Evolutionary conservation across 2,888 invertebrate species (phyloP).

Genomic region (Sesamia inferens): DNA sequence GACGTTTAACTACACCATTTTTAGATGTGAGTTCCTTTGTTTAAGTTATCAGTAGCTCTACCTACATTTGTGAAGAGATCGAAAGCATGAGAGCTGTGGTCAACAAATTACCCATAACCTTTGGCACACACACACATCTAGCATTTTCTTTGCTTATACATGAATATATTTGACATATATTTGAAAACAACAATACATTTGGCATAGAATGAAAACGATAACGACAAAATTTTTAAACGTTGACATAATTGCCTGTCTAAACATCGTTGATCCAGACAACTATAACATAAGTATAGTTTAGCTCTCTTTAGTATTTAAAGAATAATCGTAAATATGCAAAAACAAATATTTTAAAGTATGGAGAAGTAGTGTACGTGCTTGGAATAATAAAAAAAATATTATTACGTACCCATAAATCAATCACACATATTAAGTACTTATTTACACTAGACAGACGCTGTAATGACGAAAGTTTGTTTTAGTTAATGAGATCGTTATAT

Average conservation of each 20-base stretch:
- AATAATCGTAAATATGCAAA: background rate
- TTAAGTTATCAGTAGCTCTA: background rate
- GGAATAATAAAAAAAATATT: background rate
- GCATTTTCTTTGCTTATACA: background rate
- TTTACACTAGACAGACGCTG: background rate
- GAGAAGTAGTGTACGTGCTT: background rate
- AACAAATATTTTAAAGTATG: background rate
- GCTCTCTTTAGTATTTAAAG: background rate
- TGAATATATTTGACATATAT: too few species aligned
- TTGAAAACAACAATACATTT: background rate
- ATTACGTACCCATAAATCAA: background rate
- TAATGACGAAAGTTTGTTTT: conserved; percentile 3
- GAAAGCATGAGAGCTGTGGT: background rate
- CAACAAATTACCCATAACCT: conserved; percentile 10
- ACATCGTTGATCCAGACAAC: background rate
- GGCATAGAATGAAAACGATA: background rate
- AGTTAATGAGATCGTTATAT: background rate
- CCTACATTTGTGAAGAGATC: conserved; percentile 8
- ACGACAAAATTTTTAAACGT: background rate
- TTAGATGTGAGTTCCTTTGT: background rate
- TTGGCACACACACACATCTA: background rate
- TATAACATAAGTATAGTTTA: background rate
- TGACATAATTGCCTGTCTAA: background rate
- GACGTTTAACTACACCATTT: background rate
- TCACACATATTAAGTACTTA: background rate